Percentiles rank a stretch among this genome's conserved stretches.
Conservation (phyloP, 2,888 invertebrate species). For the Sylvicola cinctus region DNA sequence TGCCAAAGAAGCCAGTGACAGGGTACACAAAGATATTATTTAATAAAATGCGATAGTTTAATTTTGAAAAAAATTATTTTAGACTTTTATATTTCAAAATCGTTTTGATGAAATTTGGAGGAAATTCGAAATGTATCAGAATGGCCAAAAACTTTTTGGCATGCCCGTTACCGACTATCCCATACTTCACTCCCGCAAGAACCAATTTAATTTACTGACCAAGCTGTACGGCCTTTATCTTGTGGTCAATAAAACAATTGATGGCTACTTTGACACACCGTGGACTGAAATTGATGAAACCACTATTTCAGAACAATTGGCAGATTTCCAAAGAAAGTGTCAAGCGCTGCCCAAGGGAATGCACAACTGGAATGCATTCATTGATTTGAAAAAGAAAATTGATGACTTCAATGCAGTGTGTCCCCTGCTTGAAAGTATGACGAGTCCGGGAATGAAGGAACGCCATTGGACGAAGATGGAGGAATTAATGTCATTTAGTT, state of each 20-base stretch:
- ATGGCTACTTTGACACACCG: conserved; percentile 65
- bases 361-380: conserved; percentile 74
- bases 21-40: conserved; percentile 24
- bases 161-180: conserved; percentile 69
- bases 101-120: conserved; percentile 69
- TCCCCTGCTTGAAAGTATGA: conserved; percentile 70
- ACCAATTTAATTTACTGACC: conserved; percentile 64
- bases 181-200: conserved; percentile 52
- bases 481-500: conserved; percentile 34
- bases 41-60: not conserved
- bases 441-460: conserved; percentile 66
- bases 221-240: conserved; percentile 61
- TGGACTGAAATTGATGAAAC: conserved; percentile 71
- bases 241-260: conserved; percentile 65
- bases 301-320: conserved; percentile 42
- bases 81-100: conserved; percentile 52
- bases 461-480: conserved; percentile 52
- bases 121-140: conserved; percentile 61
- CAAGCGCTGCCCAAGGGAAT: conserved; percentile 64
- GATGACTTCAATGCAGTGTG: conserved; percentile 81
- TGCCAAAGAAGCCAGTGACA: conserved; percentile 72
- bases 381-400: conserved; percentile 69
- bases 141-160: conserved; percentile 69
- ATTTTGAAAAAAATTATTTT: no score
- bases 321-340: conserved; percentile 69